A percentile compares a stretch with the other conserved stretches of the same genome.
phyloP scores from a whole-genome alignment of 2,113 vertebrate species.

The Bathybates hornii region DNA sequence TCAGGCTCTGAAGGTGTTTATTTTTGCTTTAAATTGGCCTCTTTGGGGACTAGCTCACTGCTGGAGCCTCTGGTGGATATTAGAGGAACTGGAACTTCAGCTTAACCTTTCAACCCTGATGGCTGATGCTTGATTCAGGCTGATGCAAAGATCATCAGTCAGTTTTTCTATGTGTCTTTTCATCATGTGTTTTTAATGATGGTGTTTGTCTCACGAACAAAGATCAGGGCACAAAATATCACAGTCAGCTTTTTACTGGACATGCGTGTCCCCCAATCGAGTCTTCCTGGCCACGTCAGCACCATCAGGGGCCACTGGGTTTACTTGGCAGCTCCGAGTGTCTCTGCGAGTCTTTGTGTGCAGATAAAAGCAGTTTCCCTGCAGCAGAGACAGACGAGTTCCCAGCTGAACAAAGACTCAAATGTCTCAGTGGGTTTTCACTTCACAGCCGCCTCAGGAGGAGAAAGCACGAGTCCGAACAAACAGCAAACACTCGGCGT shows the following conservation, averaged over 20 bases:
- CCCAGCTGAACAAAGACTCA: conserved; percentile 65
- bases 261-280: background rate
- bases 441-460: background rate
- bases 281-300: background rate
- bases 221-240: background rate
- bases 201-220: background rate
- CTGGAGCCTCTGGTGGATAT: background rate
- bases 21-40: background rate
- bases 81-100: background rate
- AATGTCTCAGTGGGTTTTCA: background rate
- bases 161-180: background rate
- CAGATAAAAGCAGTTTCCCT: conserved; percentile 1
- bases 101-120: background rate
- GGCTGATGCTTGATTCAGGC: background rate
- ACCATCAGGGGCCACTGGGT: conserved; percentile 8
- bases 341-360: conserved; percentile 1
- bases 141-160: background rate
- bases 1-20: background rate
- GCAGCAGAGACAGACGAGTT: conserved; percentile 8
- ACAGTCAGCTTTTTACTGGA: background rate
- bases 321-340: conserved; percentile 2
- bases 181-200: background rate
- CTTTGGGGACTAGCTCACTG: background rate
- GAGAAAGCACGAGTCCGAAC: background rate
- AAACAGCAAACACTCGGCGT: conserved; percentile 18